These are phyloP conservation scores for Calosoma granatense DNA, from an alignment of 1,140 invertebrate species.

Conservation along the genomic window DNA sequence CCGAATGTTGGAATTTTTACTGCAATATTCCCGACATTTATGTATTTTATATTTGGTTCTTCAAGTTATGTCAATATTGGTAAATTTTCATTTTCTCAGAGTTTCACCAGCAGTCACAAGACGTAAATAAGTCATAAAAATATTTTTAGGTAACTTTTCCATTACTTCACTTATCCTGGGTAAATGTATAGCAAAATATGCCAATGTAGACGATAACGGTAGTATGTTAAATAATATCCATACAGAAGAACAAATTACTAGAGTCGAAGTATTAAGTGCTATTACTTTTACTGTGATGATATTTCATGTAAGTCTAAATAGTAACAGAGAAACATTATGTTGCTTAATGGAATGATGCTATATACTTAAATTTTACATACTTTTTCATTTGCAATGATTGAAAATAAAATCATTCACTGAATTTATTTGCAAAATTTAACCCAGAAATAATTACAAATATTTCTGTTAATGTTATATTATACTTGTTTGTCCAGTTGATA, in stretches of 20 bases:
- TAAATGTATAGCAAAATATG: background rate
- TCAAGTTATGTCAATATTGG: background rate
- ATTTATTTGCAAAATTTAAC: background rate
- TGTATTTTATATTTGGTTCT: background rate
- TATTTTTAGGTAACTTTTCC: background rate
- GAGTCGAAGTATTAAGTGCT: background rate
- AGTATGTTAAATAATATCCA: background rate
- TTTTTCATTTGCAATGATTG: constrained; percentile 2
- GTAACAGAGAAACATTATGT: no score
- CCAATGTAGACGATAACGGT: background rate
- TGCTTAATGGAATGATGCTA: no score
- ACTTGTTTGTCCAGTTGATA: background rate
- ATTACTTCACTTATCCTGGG: background rate
- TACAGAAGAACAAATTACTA: constrained; percentile 4
- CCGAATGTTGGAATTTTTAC: background rate
- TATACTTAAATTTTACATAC: no score
- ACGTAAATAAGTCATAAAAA: background rate
- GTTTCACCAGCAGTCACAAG: no score
- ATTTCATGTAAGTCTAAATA: constrained; percentile 13
- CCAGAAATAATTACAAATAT: no score
- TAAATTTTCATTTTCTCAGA: background rate
- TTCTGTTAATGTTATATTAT: no score
- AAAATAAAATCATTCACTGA: background rate
- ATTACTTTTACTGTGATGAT: background rate
- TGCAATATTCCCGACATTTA: background rate